Evolutionary conservation across 2,888 invertebrate species (phyloP).

Genomic region (Hoplodrina blanda): DNA sequence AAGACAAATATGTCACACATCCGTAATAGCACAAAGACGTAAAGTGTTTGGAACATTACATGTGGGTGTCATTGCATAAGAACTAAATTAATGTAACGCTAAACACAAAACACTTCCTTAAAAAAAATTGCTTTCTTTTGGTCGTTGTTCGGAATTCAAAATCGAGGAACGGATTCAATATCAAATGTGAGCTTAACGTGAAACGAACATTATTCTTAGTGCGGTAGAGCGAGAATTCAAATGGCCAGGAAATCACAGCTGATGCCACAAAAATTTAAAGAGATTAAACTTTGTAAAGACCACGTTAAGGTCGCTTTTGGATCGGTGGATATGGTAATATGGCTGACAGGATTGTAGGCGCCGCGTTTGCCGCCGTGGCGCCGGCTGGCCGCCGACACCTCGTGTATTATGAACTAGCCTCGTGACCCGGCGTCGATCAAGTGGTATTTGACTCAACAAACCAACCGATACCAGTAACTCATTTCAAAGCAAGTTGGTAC

Average conservation of each 20-base stretch:
- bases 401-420: slow-evolving; percentile 90
- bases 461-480: slow-evolving; percentile 78
- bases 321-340: slow-evolving; percentile 63
- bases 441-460: slow-evolving; percentile 87
- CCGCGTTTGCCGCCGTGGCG: slow-evolving; percentile 88
- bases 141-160: slow-evolving; percentile 87
- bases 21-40: slow-evolving; percentile 26
- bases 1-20: slow-evolving; percentile 40
- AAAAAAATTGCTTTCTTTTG: slow-evolving; percentile 87
- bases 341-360: slow-evolving; percentile 88
- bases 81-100: slow-evolving; percentile 77
- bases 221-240: slow-evolving; percentile 69
- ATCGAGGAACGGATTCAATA: slow-evolving; percentile 84
- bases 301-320: slow-evolving; percentile 63
- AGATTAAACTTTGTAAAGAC: slow-evolving; percentile 56
- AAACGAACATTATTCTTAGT: slow-evolving; percentile 62
- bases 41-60: slow-evolving; percentile 25
- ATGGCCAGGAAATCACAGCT: slow-evolving; percentile 71
- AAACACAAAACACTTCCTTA: slow-evolving; percentile 83
- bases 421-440: slow-evolving; percentile 89
- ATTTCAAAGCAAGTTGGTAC: slow-evolving; percentile 81
- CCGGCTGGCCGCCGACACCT: slow-evolving; percentile 89
- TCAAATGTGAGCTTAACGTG: slow-evolving; percentile 46
- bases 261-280: slow-evolving; percentile 55
- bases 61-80: slow-evolving; percentile 70